Conservation (phyloP, 2,797 vertebrate genomes). For the Thalassophryne amazonica region DNA sequence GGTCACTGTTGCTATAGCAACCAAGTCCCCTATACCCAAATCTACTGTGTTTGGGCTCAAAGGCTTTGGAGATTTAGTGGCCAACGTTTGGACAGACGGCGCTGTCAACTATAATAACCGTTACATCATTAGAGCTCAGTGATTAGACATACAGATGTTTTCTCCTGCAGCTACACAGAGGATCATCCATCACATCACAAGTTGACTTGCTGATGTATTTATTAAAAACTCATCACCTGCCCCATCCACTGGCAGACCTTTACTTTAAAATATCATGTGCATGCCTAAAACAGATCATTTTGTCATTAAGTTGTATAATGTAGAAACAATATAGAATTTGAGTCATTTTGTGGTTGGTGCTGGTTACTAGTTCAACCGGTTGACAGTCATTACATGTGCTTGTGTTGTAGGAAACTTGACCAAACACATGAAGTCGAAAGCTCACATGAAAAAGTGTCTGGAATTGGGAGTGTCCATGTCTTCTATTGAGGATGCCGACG, state of each 20-base stretch:
- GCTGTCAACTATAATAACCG: no score
- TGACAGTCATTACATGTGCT: constrained; percentile 24
- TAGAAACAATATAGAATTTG: constrained; percentile 36
- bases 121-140: background rate
- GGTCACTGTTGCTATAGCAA: no score
- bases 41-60: no score
- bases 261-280: background rate
- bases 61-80: no score
- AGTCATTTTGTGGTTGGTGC: constrained; percentile 17
- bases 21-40: no score
- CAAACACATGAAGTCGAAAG: constrained; percentile 99
- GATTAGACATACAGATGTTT: background rate
- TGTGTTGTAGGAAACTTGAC: constrained; percentile 90
- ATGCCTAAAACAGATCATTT: background rate
- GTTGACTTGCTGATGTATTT: constrained; percentile 15
- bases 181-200: constrained; percentile 22
- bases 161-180: constrained; percentile 15
- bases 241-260: background rate
- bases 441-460: constrained; percentile 99
- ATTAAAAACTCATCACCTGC: constrained; percentile 14
- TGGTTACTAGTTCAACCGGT: no score
- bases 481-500: constrained; percentile 90
- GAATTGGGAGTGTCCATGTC: constrained; percentile 96
- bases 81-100: no score
- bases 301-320: constrained; percentile 29